phyloP scores from a whole-genome alignment of 2,113 vertebrate genomes.

The Tiliqua scincoides region DNA sequence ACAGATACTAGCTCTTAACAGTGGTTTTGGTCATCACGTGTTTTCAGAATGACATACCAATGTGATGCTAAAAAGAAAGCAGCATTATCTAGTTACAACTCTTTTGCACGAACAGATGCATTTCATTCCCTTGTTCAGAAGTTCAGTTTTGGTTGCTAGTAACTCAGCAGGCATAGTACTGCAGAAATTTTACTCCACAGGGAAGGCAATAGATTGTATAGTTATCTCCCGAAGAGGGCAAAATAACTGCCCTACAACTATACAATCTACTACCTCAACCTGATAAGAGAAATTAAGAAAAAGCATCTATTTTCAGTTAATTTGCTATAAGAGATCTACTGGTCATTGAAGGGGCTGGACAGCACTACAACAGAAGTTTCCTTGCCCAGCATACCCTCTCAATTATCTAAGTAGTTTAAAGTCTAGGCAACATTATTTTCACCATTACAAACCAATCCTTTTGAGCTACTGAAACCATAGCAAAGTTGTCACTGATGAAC shows the following conservation, averaged over 20 bases:
- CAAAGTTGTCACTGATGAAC: slow-evolving; percentile 47
- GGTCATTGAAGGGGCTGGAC: neutral
- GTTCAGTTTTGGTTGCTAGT: neutral
- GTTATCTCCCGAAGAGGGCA: slow-evolving; percentile 87
- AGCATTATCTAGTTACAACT: neutral
- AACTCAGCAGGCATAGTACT: slow-evolving; percentile 46
- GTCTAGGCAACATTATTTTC: neutral
- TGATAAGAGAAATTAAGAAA: slow-evolving; percentile 75
- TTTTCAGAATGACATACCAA: neutral
- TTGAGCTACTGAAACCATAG: too few species aligned
- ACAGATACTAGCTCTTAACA: neutral
- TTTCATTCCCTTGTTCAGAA: neutral
- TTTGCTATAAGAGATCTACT: neutral
- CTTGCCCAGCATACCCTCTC: neutral
- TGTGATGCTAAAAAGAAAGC: neutral
- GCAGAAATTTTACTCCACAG: slow-evolving; percentile 81
- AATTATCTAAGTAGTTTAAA: neutral
- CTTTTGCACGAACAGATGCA: accelerated
- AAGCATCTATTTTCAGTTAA: neutral
- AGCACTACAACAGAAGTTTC: neutral
- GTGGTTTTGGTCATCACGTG: neutral
- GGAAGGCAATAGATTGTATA: slow-evolving; percentile 89
- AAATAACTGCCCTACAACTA: slow-evolving; percentile 88
- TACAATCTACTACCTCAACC: slow-evolving; percentile 90
- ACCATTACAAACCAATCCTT: neutral